Evolutionary conservation across 2,797 vertebrate genomes (phyloP), one percentile per base, ranked within the genome.

Genomic region (Cephalopachus bancanus): DNA sequence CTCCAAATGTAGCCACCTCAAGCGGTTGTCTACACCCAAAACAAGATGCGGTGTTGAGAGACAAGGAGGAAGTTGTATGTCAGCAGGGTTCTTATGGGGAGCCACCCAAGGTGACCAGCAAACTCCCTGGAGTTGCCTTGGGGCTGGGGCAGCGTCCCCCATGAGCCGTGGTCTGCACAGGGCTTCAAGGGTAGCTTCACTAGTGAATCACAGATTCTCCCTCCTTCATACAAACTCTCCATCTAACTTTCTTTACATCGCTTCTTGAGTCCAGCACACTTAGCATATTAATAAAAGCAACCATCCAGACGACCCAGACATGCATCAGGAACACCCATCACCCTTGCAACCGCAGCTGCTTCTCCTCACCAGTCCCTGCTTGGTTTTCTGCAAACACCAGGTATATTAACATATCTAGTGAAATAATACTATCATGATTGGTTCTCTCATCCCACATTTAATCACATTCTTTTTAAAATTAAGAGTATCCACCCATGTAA

Each of bases 221-320:
- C 11, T n/a, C 44, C 59, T 51, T 72, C 4, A 30, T 14, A 10
- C 1, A 3, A 60, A 49, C 30, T n/a, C 28, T 60, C 22, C 53
- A 7, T 33, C 16, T 11, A 7, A 9, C 37, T 33, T 14, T 83
- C 64, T 72, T 26, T 55, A 10, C 30, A 14, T 51, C 37, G 7
- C 14, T 44, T 7, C 44, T 76, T 57, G 10, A 14, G 26, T 51
- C 26, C 28, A 1, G 17, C 24, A 4, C 79, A 11, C 0, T 7
- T 2, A 11, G 0, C 24, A 2, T 7, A 15, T n/a, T 4, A 12
- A 37, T 17, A 57, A 84, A 51, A 71, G n/a, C 30, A 5, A 17
- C 44, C 30, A 5, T 19, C 49, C 19, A 1, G 0, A 0, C 4
- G 49, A 55, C 65, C 78, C 67, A 17, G 2, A 64, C 6, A 1